A percentile compares a stretch with the other conserved stretches of the same genome.
phyloP scores from a whole-genome alignment of 2,888 invertebrate genomes.

The Thymelicus sylvestris region DNA sequence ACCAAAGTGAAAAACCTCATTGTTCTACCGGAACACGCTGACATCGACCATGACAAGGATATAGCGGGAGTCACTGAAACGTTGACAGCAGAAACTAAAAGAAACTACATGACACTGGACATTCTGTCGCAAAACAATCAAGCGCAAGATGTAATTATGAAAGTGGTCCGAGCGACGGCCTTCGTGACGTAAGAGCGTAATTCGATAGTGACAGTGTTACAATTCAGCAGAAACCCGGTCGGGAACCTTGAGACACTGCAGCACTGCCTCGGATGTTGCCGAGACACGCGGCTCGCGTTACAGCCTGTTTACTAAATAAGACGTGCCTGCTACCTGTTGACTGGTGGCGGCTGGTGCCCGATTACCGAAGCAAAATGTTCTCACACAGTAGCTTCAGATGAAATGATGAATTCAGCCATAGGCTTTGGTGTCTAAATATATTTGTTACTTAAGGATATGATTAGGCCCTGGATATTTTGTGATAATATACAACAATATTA shows the following conservation, averaged over 20 bases:
- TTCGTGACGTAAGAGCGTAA: conserved; percentile 33
- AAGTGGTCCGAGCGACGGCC: conserved; percentile 16
- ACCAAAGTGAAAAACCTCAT: conserved; percentile 16
- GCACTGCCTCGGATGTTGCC: conserved; percentile 37
- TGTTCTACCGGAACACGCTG: not conserved
- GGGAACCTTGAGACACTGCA: conserved; percentile 39
- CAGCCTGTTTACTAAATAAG: conserved; percentile 32
- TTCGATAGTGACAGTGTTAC: conserved; percentile 34
- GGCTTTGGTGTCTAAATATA: not conserved
- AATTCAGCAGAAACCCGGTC: conserved; percentile 28
- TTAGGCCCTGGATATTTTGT: too few species aligned
- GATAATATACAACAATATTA: too few species aligned
- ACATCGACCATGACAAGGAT: not conserved
- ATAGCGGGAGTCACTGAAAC: conserved; percentile 5
- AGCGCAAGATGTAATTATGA: conserved; percentile 2
- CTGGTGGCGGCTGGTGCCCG: not conserved
- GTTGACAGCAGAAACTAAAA: not conserved
- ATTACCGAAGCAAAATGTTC: not conserved
- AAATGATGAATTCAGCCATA: not conserved
- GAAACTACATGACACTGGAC: not conserved
- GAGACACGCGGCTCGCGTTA: conserved; percentile 30
- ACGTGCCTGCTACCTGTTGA: not conserved
- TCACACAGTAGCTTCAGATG: not conserved
- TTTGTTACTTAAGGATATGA: too few species aligned
- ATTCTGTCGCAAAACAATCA: conserved; percentile 5